phyloP scores from a whole-genome alignment of 2,888 invertebrate genomes.

The Fissipunctia ypsillon region DNA sequence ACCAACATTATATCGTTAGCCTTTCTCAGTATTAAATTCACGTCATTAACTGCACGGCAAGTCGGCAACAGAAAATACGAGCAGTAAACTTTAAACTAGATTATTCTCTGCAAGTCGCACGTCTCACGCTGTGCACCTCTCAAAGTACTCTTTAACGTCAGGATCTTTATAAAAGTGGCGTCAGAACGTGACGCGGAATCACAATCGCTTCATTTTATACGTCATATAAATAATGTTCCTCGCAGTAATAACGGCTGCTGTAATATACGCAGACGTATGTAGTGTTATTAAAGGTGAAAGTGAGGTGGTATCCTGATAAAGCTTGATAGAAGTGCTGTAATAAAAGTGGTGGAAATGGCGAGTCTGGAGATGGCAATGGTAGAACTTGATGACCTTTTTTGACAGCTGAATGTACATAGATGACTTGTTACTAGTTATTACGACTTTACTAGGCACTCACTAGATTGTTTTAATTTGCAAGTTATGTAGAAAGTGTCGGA shows the following conservation, averaged over 20 bases:
- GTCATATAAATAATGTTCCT: conserved; percentile 60
- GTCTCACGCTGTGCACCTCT: conserved; percentile 48
- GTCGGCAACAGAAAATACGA: conserved; percentile 40
- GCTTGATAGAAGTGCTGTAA: conserved; percentile 43
- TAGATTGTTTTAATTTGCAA: neutral
- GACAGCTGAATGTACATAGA: neutral
- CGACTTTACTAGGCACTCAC: neutral
- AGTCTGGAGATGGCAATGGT: neutral
- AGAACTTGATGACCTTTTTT: conserved; percentile 5
- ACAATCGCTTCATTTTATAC: conserved; percentile 76
- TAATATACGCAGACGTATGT: conserved; percentile 51
- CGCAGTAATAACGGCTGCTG: conserved; percentile 54
- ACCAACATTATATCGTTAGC: conserved; percentile 6
- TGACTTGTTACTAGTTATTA: neutral
- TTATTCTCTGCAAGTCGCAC: conserved; percentile 45
- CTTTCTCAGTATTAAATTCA: conserved; percentile 21
- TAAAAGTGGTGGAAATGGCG: conserved; percentile 30
- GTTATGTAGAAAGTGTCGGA: neutral
- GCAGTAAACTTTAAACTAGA: conserved; percentile 48
- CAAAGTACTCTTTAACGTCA: conserved; percentile 56
- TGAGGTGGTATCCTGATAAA: conserved; percentile 33
- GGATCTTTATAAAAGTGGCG: conserved; percentile 60
- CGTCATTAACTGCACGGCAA: conserved; percentile 34
- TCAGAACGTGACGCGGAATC: conserved; percentile 74
- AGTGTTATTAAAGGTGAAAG: conserved; percentile 47